phyloP scores from a whole-genome alignment of 2,797 vertebrate species.

The Octomys mimax region DNA sequence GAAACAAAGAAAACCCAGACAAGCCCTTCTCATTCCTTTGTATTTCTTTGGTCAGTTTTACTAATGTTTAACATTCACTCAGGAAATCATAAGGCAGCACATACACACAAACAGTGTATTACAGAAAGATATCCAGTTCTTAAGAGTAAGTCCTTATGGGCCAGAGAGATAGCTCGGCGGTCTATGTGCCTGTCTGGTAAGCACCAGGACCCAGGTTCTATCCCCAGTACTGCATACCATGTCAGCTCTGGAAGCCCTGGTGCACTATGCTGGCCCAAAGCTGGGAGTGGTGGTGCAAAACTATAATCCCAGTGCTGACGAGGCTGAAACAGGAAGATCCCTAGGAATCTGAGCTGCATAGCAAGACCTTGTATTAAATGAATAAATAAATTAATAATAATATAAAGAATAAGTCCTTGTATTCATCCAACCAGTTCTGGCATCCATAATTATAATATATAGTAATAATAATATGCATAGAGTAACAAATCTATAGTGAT shows the following conservation, averaged over 20 bases:
- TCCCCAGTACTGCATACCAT: too few relatives aligned
- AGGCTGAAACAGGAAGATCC: too few relatives aligned
- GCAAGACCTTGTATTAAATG: too few relatives aligned
- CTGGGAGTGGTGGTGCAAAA: too few relatives aligned
- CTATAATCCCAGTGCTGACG: too few relatives aligned
- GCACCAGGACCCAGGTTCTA: too few relatives aligned
- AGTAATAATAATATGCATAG: neutral
- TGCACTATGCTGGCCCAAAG: too few relatives aligned
- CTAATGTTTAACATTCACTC: neutral
- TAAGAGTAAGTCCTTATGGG: neutral
- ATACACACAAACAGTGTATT: neutral
- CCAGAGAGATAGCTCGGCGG: too few relatives aligned
- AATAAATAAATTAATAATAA: too few relatives aligned
- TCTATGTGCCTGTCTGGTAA: too few relatives aligned
- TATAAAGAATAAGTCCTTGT: neutral
- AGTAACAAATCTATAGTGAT: neutral
- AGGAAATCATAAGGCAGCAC: slow-evolving; percentile 14
- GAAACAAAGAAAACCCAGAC: neutral
- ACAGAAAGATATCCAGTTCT: neutral
- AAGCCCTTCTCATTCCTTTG: neutral
- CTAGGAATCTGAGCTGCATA: too few relatives aligned
- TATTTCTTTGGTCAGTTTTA: slow-evolving; percentile 24
- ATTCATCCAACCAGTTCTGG: slow-evolving; percentile 16
- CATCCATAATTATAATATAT: slow-evolving; percentile 6
- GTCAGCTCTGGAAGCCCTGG: too few relatives aligned